A percentile compares a stretch with the other conserved stretches of the same genome.
phyloP scores from a whole-genome alignment of 2,888 invertebrate genomes.

The Teleogryllus oceanicus region DNA sequence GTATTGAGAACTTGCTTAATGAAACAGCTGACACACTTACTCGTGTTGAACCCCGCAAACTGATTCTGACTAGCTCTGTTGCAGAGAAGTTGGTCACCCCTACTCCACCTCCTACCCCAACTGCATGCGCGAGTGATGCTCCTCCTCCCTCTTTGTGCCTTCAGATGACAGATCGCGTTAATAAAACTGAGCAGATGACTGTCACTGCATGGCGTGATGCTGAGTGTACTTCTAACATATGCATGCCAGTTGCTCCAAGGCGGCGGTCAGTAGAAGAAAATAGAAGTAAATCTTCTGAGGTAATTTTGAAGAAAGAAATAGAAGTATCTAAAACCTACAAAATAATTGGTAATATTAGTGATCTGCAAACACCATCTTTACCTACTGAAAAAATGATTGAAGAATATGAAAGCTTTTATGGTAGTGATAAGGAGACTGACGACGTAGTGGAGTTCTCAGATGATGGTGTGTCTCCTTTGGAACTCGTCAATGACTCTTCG shows the following conservation, averaged over 20 bases:
- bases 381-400: slow-evolving; percentile 40
- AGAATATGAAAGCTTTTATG: slow-evolving; percentile 59
- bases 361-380: slow-evolving; percentile 21
- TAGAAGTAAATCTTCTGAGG: slow-evolving; percentile 39
- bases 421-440: slow-evolving; percentile 59
- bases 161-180: slow-evolving; percentile 41
- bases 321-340: slow-evolving; percentile 42
- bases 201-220: slow-evolving; percentile 42
- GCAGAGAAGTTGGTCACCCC: slow-evolving; percentile 32
- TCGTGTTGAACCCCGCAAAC: slow-evolving; percentile 29
- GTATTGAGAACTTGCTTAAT: slow-evolving; percentile 30
- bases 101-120: slow-evolving; percentile 33
- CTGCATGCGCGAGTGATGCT: slow-evolving; percentile 22
- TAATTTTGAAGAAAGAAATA: slow-evolving; percentile 41
- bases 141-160: slow-evolving; percentile 38
- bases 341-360: slow-evolving; percentile 41
- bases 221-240: slow-evolving; percentile 40
- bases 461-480: slow-evolving; percentile 53
- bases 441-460: slow-evolving; percentile 60
- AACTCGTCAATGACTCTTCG: slow-evolving; percentile 43
- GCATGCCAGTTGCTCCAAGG: neutral
- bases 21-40: slow-evolving; percentile 31
- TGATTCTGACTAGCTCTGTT: slow-evolving; percentile 23
- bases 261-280: neutral
- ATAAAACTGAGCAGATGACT: slow-evolving; percentile 41